Conservation (phyloP, 2,113 vertebrate species). For the Melanerpes aurifrons region DNA sequence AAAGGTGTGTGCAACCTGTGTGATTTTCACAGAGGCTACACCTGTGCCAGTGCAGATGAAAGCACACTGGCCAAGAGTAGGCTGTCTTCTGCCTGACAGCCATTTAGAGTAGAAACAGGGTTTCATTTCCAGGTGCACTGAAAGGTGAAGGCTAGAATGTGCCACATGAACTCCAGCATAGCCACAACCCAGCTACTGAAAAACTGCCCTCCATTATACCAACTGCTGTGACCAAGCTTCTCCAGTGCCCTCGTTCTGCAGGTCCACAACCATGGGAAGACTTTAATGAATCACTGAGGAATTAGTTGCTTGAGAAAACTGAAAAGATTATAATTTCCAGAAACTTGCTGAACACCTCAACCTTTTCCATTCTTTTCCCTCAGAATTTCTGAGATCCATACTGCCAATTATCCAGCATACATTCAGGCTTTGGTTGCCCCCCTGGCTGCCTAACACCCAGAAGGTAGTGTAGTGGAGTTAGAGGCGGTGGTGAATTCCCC, state of each 20-base stretch:
- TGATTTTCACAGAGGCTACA: not conserved
- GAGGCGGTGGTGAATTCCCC: rapidly evolving
- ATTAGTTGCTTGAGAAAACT: not conserved
- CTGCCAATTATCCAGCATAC: not conserved
- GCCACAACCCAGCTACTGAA: not conserved
- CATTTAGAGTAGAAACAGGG: rapidly evolving
- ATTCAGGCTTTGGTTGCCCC: not conserved
- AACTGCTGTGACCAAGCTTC: rapidly evolving
- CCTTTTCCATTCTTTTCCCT: not conserved
- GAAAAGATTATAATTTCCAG: not conserved
- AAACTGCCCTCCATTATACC: not conserved
- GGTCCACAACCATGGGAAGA: rapidly evolving
- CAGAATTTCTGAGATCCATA: not conserved
- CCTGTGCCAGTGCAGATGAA: rapidly evolving
- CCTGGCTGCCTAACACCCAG: not conserved
- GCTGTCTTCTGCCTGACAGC: not conserved
- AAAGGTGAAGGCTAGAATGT: not conserved
- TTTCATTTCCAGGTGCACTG: not conserved
- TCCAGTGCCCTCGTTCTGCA: not conserved
- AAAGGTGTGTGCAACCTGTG: rapidly evolving
- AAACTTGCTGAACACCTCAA: not conserved
- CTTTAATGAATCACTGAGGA: rapidly evolving
- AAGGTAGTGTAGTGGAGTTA: rapidly evolving
- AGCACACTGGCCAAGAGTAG: rapidly evolving
- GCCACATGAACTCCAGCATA: not conserved